Conservation (phyloP, 1,140 invertebrate genomes). For the Drusus annulatus region DNA sequence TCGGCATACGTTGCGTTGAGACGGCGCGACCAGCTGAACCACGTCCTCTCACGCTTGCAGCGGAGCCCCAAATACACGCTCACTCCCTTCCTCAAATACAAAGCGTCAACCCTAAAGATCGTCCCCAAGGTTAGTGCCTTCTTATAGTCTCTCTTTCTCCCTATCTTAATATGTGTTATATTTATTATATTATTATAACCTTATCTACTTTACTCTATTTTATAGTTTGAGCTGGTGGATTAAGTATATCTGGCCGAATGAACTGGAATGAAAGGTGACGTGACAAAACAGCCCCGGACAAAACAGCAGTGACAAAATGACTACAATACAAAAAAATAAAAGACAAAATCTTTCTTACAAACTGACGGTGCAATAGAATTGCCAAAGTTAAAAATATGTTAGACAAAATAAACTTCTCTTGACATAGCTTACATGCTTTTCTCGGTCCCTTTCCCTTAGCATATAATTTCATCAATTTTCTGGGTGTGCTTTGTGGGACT, state of each 20-base stretch:
- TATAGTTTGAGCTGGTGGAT: neutral
- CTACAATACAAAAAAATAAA: no score
- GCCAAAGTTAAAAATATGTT: no score
- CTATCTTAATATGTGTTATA: neutral
- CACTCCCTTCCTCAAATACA: conserved; percentile 47
- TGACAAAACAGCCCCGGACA: no score
- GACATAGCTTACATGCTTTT: no score
- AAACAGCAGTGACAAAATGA: no score
- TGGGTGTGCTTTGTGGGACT: neutral
- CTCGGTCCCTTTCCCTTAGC: no score
- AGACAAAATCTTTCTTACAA: no score
- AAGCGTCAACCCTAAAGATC: conserved; percentile 11
- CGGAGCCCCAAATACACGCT: conserved; percentile 31
- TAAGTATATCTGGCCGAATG: no score
- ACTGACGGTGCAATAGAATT: no score
- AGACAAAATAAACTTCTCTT: no score
- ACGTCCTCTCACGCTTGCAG: conserved; percentile 19
- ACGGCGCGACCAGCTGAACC: conserved; percentile 61
- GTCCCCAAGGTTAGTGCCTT: neutral
- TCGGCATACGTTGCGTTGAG: conserved; percentile 64
- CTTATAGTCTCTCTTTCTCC: neutral
- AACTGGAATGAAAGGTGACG: no score
- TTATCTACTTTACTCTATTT: neutral
- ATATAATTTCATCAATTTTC: neutral
- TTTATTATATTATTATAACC: neutral